Conservation (phyloP, 1,140 invertebrate genomes). For the Choristoneura fumiferana region DNA sequence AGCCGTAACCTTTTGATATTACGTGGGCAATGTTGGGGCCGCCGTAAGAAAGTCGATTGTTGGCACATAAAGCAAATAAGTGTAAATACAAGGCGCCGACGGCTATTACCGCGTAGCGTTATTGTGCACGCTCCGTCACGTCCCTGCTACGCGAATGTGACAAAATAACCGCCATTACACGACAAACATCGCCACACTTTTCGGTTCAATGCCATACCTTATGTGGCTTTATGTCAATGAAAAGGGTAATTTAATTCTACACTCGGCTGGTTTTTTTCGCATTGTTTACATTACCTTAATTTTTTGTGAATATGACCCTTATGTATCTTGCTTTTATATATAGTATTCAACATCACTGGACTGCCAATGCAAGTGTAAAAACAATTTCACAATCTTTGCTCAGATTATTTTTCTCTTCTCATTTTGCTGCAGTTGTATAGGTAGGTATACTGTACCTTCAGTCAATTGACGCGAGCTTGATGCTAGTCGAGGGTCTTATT, state of each 20-base stretch:
- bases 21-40: neutral
- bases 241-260: constrained; percentile 34
- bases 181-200: constrained; percentile 31
- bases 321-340: no score
- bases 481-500: constrained; percentile 38
- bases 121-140: constrained; percentile 67
- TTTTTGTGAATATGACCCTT: no score
- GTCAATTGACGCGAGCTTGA: constrained; percentile 1
- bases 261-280: constrained; percentile 19
- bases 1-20: neutral
- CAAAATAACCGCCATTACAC: constrained; percentile 61
- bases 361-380: neutral
- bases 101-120: constrained; percentile 62
- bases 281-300: neutral
- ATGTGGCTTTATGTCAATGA: constrained; percentile 24
- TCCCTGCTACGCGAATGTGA: constrained; percentile 60
- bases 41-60: constrained; percentile 56
- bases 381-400: no score
- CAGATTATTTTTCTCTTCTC: neutral
- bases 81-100: constrained; percentile 69
- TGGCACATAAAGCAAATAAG: constrained; percentile 70
- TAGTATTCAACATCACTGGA: no score
- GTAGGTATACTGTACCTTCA: neutral
- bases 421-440: neutral
- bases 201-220: constrained; percentile 22